phyloP scores from a whole-genome alignment of 1,140 invertebrate genomes.

The Eurytemora carolleeae region DNA sequence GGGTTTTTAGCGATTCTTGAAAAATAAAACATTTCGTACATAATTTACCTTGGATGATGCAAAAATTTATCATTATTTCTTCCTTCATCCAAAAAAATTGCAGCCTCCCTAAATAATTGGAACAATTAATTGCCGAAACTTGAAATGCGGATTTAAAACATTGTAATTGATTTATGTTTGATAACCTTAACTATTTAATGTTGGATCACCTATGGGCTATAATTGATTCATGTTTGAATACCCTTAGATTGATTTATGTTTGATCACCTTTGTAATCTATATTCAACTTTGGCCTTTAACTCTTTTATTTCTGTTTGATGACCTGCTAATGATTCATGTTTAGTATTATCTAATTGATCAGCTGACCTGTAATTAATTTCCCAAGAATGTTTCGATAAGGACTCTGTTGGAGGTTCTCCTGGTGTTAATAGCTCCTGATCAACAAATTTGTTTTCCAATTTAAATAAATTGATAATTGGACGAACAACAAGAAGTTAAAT shows the following conservation, averaged over 20 bases:
- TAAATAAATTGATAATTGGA: no score
- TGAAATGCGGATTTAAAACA: neutral
- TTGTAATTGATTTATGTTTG: neutral
- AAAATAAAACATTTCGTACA: no score
- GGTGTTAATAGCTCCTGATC: neutral
- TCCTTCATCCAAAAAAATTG: slow-evolving; percentile 43
- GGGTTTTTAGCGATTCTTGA: no score
- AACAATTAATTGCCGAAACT: neutral
- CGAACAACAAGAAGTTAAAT: no score
- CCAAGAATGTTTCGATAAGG: neutral
- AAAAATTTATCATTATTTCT: slow-evolving; percentile 81
- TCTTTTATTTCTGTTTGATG: neutral
- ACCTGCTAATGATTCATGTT: neutral
- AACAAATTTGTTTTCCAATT: no score
- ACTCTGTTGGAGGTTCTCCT: neutral
- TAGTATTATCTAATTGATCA: neutral
- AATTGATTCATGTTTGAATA: neutral
- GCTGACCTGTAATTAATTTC: neutral
- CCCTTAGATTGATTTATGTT: neutral
- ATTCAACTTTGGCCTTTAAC: neutral
- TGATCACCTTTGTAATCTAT: neutral
- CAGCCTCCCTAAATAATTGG: neutral
- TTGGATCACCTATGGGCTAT: neutral
- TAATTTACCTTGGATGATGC: slow-evolving; percentile 55
- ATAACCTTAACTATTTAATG: neutral